Evolutionary conservation across 1,140 invertebrate species (phyloP), one percentile per base, ranked within the genome.

Genomic region (Nebria ingens): DNA sequence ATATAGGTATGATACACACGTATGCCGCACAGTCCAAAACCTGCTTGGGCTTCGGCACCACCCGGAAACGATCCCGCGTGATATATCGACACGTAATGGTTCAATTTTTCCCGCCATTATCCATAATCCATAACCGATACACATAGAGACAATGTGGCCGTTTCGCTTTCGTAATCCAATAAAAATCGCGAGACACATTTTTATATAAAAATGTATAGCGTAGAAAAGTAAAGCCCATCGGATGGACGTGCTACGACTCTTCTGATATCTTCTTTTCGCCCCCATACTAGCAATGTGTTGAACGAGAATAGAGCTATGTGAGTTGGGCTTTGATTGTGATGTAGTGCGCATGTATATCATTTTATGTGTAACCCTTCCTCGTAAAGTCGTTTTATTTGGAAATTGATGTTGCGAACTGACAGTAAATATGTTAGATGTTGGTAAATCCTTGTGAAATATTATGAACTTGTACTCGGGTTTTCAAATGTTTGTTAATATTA

Each of bases 81-180:
- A 45, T 45, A 45, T 45, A 45, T 45, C 40, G 40, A 17, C 40
- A 45, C 40, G 40, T 45, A 45, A 45, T 45, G 40, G 40, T 45
- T 45, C 40, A 45, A 45, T 45, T 45, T 45, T 45, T 45, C 40
- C 40, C 40, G 17, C 40, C 40, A 45, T 45, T 45, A 45, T 45
- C 40, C 40, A 45, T 45, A 45, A 45, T 45, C 40, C 40, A 45
- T 45, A 45, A 45, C 40, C 6, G 6, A 45, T 45, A 45, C 40
- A 45, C n/a, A n/a, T 17, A 17, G 40, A 45, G 40, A 45, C 40
- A 45, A 45, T 45, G 40, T 29, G 25, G 25, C 25, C 25, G 25
- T 9, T 45, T 45, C 9, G 40, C 40, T 17, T 17, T 45, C 40
- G 40, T 45, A 45, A 45, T 45, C 40, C 40, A 45, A 45, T 45